A percentile compares a stretch with the other conserved stretches of the same genome.
These are phyloP conservation scores for Rhynchophorus ferrugineus DNA, from an alignment of 1,140 invertebrate species.

Conservation along the genomic window DNA sequence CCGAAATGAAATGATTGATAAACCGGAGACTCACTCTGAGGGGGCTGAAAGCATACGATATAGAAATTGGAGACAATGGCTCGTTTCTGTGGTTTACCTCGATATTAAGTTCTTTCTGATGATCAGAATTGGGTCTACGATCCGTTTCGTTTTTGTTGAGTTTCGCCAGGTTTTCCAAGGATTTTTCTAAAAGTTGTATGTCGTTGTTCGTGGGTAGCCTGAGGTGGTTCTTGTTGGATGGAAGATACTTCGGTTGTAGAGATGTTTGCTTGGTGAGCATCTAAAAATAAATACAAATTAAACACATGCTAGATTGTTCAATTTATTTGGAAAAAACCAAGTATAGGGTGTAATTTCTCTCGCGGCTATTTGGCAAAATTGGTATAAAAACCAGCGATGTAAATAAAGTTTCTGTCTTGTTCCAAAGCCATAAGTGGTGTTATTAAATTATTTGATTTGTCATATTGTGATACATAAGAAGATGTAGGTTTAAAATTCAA, in stretches of 20 bases:
- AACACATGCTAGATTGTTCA: neutral
- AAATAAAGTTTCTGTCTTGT: too few relatives aligned
- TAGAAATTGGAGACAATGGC: neutral
- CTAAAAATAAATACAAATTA: constrained; percentile 14
- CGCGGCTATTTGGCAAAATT: too few relatives aligned
- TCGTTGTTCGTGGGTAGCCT: constrained; percentile 15
- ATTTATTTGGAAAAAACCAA: neutral
- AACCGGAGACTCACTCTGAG: constrained; percentile 25
- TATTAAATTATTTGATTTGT: too few relatives aligned
- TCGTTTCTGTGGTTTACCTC: neutral
- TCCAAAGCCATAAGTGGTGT: too few relatives aligned
- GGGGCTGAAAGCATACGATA: constrained; percentile 8
- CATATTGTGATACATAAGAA: too few relatives aligned
- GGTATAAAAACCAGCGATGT: too few relatives aligned
- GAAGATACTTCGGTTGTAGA: constrained; percentile 3
- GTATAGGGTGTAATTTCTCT: too few relatives aligned
- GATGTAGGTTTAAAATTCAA: too few relatives aligned
- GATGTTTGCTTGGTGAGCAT: constrained; percentile 6
- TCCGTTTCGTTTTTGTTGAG: constrained; percentile 16
- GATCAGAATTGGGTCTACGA: constrained; percentile 19
- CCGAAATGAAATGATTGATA: constrained; percentile 33
- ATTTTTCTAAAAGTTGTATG: constrained; percentile 33
- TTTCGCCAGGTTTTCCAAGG: constrained; percentile 30
- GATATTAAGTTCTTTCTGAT: constrained; percentile 1
- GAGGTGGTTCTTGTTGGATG: constrained; percentile 3